phyloP scores from a whole-genome alignment of 2,797 vertebrate species.

The Karalla daura region DNA sequence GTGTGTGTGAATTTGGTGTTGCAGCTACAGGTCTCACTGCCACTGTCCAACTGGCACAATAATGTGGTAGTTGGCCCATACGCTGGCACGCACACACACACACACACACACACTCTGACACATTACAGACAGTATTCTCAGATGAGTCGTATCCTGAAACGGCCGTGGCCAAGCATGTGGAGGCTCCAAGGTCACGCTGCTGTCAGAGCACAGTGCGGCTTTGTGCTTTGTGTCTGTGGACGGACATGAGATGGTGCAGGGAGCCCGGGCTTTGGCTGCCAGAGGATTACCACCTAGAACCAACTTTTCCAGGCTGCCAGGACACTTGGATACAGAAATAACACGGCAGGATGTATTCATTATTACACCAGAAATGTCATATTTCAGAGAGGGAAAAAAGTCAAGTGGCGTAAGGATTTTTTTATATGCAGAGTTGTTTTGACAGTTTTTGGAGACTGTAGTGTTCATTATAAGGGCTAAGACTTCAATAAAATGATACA shows the following conservation, averaged over 20 bases:
- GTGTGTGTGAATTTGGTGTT: conserved; percentile 31
- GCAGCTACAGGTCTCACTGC: conserved; percentile 52
- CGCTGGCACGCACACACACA: conserved; percentile 9
- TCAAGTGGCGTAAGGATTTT: not conserved
- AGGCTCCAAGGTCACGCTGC: conserved; percentile 35
- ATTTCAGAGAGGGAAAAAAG: not conserved
- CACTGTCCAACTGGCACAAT: conserved; percentile 61
- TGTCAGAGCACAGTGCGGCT: conserved; percentile 15
- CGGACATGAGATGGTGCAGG: conserved; percentile 35
- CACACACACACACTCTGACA: conserved; percentile 13
- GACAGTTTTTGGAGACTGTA: too few species aligned
- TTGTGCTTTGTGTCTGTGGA: conserved; percentile 10
- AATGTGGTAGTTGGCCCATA: conserved; percentile 57
- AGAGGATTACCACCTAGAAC: conserved; percentile 35
- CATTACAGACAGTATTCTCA: conserved; percentile 15
- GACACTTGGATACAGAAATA: conserved; percentile 19
- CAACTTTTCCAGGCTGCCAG: conserved; percentile 24
- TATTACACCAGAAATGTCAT: not conserved
- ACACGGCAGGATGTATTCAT: conserved; percentile 23
- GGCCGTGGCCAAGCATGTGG: conserved; percentile 13
- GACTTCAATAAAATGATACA: not conserved
- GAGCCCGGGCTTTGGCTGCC: conserved; percentile 23
- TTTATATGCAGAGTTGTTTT: too few species aligned
- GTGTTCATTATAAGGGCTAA: not conserved
- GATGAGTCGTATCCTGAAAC: conserved; percentile 34